Conservation (phyloP, 2,797 vertebrate species). For the Heliangelus exortis region DNA sequence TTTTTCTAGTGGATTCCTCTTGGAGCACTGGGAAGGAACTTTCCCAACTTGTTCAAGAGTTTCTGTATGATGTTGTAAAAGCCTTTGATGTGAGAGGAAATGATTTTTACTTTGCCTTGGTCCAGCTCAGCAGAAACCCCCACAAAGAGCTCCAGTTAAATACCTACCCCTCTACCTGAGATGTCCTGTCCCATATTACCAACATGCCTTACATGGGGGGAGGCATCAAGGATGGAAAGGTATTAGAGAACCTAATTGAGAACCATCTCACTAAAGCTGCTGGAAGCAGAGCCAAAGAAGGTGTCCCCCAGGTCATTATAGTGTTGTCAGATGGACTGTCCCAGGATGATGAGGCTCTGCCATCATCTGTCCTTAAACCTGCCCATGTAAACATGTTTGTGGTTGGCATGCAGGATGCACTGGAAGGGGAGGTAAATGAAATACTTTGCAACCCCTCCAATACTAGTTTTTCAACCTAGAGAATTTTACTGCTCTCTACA, state of each 20-base stretch:
- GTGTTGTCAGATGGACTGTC: conserved; percentile 86
- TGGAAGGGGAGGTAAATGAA: conserved; percentile 84
- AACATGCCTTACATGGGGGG: conserved; percentile 83
- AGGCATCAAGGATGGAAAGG: conserved; percentile 83
- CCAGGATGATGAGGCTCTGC: conserved; percentile 83
- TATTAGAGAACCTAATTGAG: conserved; percentile 85
- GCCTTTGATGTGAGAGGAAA: conserved; percentile 82
- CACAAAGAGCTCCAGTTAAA: conserved; percentile 88
- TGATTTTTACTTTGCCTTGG: conserved; percentile 85
- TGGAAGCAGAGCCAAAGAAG: conserved; percentile 85
- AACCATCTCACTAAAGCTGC: conserved; percentile 83
- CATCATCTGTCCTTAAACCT: conserved; percentile 80
- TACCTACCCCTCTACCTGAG: conserved; percentile 79
- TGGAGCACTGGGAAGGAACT: conserved; percentile 87
- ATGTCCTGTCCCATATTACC: conserved; percentile 85
- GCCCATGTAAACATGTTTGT: conserved; percentile 85
- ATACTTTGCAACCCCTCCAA: conserved; percentile 83
- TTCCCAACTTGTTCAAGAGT: conserved; percentile 88
- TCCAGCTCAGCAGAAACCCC: conserved; percentile 84
- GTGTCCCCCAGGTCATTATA: conserved; percentile 85
- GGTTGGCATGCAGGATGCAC: conserved; percentile 87
- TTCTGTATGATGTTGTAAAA: conserved; percentile 86
- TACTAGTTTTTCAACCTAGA: conserved; percentile 87
- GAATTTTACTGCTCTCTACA: conserved; percentile 83
- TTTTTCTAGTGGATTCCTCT: conserved; percentile 94